Conservation (phyloP, 2,888 invertebrate species). For the Eurois occulta region DNA sequence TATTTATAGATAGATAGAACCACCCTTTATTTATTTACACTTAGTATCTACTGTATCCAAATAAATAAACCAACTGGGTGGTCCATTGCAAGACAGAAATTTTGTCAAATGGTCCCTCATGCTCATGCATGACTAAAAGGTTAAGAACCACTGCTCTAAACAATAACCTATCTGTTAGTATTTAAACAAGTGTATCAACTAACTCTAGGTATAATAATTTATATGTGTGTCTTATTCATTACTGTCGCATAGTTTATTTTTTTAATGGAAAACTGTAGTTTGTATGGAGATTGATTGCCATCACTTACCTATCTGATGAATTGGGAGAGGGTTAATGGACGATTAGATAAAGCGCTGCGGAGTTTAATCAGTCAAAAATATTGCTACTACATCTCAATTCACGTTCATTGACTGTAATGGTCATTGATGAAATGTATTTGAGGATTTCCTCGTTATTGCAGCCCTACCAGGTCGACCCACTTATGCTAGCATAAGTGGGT, state of each 20-base stretch:
- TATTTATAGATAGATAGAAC: too few relatives aligned
- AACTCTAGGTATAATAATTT: background rate
- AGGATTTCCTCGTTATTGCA: background rate
- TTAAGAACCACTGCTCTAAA: background rate
- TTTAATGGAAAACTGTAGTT: background rate
- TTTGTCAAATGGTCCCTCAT: too few relatives aligned
- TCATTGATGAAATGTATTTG: background rate
- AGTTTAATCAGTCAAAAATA: constrained; percentile 8
- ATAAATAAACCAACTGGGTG: too few relatives aligned
- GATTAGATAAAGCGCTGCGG: constrained; percentile 11
- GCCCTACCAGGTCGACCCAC: too few relatives aligned
- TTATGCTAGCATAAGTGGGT: too few relatives aligned
- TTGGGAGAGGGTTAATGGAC: constrained; percentile 1
- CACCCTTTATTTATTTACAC: too few relatives aligned
- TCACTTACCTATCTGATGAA: constrained; percentile 7
- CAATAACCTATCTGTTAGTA: constrained; percentile 20
- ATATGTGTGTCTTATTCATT: background rate
- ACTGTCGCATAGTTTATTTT: background rate
- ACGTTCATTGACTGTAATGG: background rate
- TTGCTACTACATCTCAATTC: background rate
- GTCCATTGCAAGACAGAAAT: too few relatives aligned
- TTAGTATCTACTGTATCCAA: too few relatives aligned
- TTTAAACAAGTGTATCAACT: constrained; percentile 21
- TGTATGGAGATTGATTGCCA: constrained; percentile 2
- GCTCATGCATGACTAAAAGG: too few relatives aligned